phyloP scores from a whole-genome alignment of 2,888 invertebrate genomes.

The Lysandra bellargus region DNA sequence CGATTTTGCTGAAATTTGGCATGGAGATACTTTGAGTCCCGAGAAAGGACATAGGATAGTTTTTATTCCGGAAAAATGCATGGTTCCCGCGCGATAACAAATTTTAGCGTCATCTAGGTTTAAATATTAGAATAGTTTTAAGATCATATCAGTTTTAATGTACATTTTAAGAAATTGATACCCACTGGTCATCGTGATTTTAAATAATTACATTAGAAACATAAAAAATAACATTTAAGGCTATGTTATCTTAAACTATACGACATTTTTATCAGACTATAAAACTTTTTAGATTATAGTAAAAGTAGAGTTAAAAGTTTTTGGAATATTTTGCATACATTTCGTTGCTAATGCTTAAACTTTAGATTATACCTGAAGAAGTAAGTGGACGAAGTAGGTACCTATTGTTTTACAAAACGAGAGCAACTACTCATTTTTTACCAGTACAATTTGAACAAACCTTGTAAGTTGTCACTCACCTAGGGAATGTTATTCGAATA shows the following conservation, averaged over 20 bases:
- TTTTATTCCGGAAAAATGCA: too few relatives aligned
- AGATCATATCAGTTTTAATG: not conserved
- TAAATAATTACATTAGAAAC: not conserved
- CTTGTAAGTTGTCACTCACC: too few relatives aligned
- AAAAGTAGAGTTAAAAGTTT: not conserved
- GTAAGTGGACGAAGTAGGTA: too few relatives aligned
- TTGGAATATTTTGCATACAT: not conserved
- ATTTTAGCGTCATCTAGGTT: too few relatives aligned
- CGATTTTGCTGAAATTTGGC: too few relatives aligned
- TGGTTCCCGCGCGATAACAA: too few relatives aligned
- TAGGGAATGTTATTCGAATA: too few relatives aligned
- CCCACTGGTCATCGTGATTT: not conserved
- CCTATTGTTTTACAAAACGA: too few relatives aligned
- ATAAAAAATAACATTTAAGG: not conserved
- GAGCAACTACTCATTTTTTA: too few relatives aligned
- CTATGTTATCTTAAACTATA: not conserved
- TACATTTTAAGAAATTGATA: not conserved
- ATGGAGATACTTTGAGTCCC: too few relatives aligned
- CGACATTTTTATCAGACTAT: slow-evolving; percentile 3
- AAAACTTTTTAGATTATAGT: not conserved
- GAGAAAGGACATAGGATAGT: too few relatives aligned
- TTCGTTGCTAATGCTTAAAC: not conserved
- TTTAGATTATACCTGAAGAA: not conserved
- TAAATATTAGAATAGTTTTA: not conserved
- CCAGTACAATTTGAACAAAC: too few relatives aligned